A percentile compares a stretch with the other conserved stretches of the same genome.
These are phyloP conservation scores for Petaurus breviceps DNA, from an alignment of 2,113 vertebrate species.

Conservation along the genomic window DNA sequence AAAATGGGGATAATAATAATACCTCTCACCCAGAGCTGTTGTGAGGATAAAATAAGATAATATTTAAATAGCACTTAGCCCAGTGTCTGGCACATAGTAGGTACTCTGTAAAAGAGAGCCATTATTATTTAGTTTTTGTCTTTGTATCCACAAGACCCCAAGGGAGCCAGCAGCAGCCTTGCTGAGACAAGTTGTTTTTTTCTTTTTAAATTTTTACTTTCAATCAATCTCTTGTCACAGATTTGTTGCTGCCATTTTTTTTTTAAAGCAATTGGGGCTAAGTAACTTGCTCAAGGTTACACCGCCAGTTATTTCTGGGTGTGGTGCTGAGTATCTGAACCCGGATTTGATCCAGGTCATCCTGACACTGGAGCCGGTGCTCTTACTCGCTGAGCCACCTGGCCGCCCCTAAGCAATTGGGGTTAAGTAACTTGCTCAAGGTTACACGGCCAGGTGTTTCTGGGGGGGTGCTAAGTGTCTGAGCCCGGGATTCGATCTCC, in stretches of 20 bases:
- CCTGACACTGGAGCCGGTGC: too few relatives aligned
- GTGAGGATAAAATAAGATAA: background rate
- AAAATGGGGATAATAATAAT: background rate
- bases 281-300: too few relatives aligned
- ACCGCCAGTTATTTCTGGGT: too few relatives aligned
- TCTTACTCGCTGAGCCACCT: too few relatives aligned
- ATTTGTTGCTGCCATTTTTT: background rate
- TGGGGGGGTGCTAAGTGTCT: too few relatives aligned
- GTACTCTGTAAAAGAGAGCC: background rate
- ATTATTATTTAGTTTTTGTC: background rate
- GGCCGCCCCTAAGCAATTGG: too few relatives aligned
- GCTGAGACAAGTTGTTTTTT: background rate
- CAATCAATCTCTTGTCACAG: background rate
- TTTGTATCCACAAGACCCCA: conserved; percentile 35
- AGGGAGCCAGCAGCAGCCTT: conserved; percentile 36
- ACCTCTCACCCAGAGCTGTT: background rate
- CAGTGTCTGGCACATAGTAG: background rate
- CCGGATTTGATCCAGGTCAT: too few relatives aligned
- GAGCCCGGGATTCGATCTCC: too few relatives aligned
- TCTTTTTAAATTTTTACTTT: background rate
- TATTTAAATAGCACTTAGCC: background rate
- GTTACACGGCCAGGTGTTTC: too few relatives aligned
- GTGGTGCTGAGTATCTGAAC: too few relatives aligned
- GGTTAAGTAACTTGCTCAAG: too few relatives aligned
- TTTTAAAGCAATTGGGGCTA: too few relatives aligned